Evolutionary conservation across 2,113 vertebrate genomes (phyloP).

Genomic region (Dicrurus megarhynchus): DNA sequence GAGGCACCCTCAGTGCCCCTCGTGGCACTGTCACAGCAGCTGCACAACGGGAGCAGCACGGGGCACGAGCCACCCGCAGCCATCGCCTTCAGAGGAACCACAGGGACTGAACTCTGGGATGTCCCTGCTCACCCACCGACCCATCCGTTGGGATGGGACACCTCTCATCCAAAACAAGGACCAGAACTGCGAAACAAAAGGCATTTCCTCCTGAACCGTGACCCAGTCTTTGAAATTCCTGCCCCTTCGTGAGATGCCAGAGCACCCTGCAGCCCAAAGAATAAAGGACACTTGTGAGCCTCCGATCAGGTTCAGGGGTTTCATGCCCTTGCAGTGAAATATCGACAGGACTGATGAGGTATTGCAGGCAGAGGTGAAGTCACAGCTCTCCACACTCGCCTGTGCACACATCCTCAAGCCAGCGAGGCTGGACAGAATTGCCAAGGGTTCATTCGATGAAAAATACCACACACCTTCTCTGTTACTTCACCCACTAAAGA

Average conservation of each 20-base stretch:
- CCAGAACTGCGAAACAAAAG: not conserved
- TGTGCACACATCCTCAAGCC: not conserved
- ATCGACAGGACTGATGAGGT: not conserved
- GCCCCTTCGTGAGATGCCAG: not conserved
- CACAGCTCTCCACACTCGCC: not conserved
- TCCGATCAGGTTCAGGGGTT: not conserved
- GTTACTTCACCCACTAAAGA: not conserved
- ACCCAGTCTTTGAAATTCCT: not conserved
- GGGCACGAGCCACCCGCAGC: not conserved
- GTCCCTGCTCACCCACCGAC: not conserved
- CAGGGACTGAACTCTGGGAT: not conserved
- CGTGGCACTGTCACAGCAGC: not conserved
- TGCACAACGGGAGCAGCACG: fast-evolving
- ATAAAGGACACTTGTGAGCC: not conserved
- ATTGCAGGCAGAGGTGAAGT: not conserved
- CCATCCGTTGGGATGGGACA: not conserved
- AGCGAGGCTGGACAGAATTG: not conserved
- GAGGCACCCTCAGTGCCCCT: not conserved
- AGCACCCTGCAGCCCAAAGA: fast-evolving
- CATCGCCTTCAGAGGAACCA: fast-evolving
- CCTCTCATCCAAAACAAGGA: not conserved
- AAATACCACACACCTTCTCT: not conserved
- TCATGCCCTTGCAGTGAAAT: not conserved
- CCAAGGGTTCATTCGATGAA: not conserved
- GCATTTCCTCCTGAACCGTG: not conserved